Evolutionary conservation across 92 coral and sea anemone species (phyloP).

Genomic region (Metridium senile): DNA sequence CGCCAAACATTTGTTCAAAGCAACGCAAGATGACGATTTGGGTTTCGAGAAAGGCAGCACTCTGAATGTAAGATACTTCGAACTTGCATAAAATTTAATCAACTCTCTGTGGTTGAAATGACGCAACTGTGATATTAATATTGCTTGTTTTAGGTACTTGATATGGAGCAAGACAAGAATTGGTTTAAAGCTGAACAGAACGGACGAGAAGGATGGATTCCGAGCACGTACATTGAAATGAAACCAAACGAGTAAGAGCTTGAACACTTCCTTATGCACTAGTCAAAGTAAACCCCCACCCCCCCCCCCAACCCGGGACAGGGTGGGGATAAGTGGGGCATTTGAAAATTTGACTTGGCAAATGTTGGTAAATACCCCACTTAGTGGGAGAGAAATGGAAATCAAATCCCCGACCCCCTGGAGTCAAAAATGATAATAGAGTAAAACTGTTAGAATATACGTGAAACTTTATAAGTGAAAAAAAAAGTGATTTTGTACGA

Average conservation of each 20-base stretch:
- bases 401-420: no score
- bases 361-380: no score
- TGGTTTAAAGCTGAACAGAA: slow-evolving; percentile 93
- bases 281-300: no score
- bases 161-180: slow-evolving; percentile 90
- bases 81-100: background rate
- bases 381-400: no score
- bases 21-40: slow-evolving; percentile 89
- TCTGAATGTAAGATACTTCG: slow-evolving; percentile 66
- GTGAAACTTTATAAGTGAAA: no score
- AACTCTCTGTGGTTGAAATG: background rate
- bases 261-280: no score
- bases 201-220: slow-evolving; percentile 89
- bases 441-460: no score
- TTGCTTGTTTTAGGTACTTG: slow-evolving; percentile 68
- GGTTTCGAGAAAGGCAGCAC: slow-evolving; percentile 75
- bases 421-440: no score
- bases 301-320: no score
- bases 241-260: slow-evolving; percentile 81
- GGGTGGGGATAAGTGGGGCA: no score
- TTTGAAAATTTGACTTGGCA: no score
- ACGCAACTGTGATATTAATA: background rate
- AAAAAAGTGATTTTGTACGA: no score
- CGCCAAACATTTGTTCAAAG: slow-evolving; percentile 71
- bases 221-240: slow-evolving; percentile 88